Base-by-base conservation (phyloP, 2,888 invertebrate species). In the Empis livida region DNA sequence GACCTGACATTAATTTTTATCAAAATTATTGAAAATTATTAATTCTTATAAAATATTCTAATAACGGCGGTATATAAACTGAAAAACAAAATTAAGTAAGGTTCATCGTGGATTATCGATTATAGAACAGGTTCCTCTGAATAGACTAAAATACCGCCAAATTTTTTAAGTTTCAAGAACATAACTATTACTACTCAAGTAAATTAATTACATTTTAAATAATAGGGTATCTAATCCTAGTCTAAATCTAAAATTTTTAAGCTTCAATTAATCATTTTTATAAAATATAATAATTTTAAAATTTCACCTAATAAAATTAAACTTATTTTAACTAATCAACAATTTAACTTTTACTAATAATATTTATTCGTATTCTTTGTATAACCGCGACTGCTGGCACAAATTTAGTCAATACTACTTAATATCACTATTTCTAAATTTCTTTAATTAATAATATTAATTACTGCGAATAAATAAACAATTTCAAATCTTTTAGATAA, bases 351-450 rank as follows among this genome's bases (percentile, higher is more conserved):
- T 55, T 50, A 66, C 64, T 64, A 69, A 74, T 64, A 72, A 70
- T 71, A 73, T 74, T 75, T 65, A 73, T 65, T 71, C 71, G 54
- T 65, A 73, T 73, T 61, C 71, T 72, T 72, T 75, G 78, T 77
- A 59, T 79, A 79, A 79, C 76, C 79, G 78, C 79, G 74, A 74
- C 73, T 78, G 79, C 79, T 80, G 78, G 78, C 78, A 78, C 77
- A 77, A 77, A 73, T 71, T 77, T 75, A 64, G 73, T 75, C 72
- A 73, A 70, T 74, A 74, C 70, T 76, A 61, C 58, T 20, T 59
- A 69, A 70, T 71, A 74, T 75, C 72, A 68, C 74, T 76, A 76
- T 73, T 71, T 75, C 73, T 73, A 75, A 68, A 73, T 72, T 74
- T 70, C 70, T 71, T 75, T 74, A 74, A 75, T 73, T 60, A 68